Conservation (phyloP, 1,140 invertebrate species). For the Rhizoglyphus robini region DNA sequence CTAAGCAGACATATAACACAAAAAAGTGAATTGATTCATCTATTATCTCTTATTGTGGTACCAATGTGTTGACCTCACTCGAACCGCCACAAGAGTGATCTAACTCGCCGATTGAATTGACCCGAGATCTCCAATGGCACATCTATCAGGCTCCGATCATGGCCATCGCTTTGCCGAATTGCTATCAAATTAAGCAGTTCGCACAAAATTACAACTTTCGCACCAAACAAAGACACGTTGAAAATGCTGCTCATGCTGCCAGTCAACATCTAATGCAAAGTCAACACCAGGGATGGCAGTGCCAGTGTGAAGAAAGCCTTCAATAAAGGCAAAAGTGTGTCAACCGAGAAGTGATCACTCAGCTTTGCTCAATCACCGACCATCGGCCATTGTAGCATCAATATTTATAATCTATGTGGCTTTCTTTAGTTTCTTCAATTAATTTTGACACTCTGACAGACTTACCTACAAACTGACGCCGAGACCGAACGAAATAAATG, state of each 20-base stretch:
- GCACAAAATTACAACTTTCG: background rate
- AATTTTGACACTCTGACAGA: too few relatives aligned
- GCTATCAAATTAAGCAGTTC: background rate
- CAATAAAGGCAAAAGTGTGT: constrained; percentile 11
- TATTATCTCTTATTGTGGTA: background rate
- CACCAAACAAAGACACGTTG: too few relatives aligned
- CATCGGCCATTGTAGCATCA: too few relatives aligned
- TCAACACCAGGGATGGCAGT: background rate
- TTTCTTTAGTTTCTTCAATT: too few relatives aligned
- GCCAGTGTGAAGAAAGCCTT: background rate
- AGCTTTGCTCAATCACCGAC: too few relatives aligned
- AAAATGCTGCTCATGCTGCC: background rate
- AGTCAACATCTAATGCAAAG: background rate
- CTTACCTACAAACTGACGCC: too few relatives aligned
- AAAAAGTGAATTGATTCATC: background rate
- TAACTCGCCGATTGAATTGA: background rate
- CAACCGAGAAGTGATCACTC: too few relatives aligned
- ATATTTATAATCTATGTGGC: too few relatives aligned
- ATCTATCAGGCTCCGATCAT: too few relatives aligned
- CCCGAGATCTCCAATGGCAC: background rate
- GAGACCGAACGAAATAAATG: too few relatives aligned
- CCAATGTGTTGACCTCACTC: background rate
- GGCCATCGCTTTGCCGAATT: background rate
- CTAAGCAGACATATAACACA: constrained; percentile 9
- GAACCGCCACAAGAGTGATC: background rate